Evolutionary conservation across 2,888 invertebrate genomes (phyloP), one percentile per base, ranked within the genome.

Genomic region (Plagiodera versicolora): DNA sequence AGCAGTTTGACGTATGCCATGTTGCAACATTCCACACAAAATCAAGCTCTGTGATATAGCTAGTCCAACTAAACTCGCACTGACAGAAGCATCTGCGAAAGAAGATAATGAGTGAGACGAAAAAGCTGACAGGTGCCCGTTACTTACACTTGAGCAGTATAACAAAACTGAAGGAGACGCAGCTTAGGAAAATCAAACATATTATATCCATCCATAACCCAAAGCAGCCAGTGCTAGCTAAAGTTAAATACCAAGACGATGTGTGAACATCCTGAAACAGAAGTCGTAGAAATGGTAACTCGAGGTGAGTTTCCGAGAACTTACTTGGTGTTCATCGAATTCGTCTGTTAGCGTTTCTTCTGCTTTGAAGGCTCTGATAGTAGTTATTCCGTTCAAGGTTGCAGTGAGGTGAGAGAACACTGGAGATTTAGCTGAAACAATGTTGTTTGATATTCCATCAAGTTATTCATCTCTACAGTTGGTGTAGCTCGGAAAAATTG

Each of bases 1-100:
- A 0, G 92, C 89, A 32, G 89, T 86, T 77, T 92, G 91, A 61
- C 91, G 84, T 71, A 93, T 87, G 3, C 91, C 91, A 80, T 89
- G 87, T 75, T 92, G 92, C 59, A 93, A 85, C 88, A 92, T 89
- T 63, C 90, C 92, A 59, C 75, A 58, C 14, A 65, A 14, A 24
- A 62, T 60, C n/a, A 65, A 20, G 10, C 58, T 55, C 35, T 65
- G 65, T 47, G 62, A 74, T 16, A 76, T 66, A 1, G 75, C 76
- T 6, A 76, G 55, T 44, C 76, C 76, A 5, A 74, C 72, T 10
- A 74, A 65, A 63, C 74, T 75, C 5, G 72, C 72, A 63, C 65
- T 70, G 18, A 70, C 69, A 16, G 51, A 24, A n/a, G 54, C 20
- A 47, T 57, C 58, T 61, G 24, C 48, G 57, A 18, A n/a, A 17